A percentile compares a stretch with the other conserved stretches of the same genome.
Evolutionary conservation across 2,797 vertebrate species (phyloP).

Genomic region (Lindbergichthys nudifrons): DNA sequence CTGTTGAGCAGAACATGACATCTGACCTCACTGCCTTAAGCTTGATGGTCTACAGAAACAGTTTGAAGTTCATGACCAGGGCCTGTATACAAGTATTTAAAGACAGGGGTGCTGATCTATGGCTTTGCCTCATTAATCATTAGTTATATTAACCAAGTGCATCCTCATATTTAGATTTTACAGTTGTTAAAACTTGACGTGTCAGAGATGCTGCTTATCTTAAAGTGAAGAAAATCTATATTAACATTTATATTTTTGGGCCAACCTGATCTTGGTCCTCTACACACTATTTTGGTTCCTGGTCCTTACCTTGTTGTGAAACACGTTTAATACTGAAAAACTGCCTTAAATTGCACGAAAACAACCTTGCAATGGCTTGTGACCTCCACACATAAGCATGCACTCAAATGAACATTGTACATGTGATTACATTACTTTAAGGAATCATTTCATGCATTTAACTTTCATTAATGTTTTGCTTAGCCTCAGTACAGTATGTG

Average conservation of each 20-base stretch:
- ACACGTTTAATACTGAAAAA: not conserved
- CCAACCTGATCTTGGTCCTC: not conserved
- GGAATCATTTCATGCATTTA: not conserved
- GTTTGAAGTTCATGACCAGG: conserved; percentile 81
- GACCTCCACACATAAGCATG: not conserved
- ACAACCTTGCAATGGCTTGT: not conserved
- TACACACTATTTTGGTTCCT: not conserved
- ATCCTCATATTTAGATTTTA: not conserved
- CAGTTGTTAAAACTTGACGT: not conserved
- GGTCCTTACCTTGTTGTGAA: not conserved
- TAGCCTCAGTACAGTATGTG: not conserved
- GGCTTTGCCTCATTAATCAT: conserved; percentile 6
- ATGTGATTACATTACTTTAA: not conserved
- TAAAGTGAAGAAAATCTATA: not conserved
- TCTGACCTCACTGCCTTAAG: conserved; percentile 70
- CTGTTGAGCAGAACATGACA: conserved; percentile 74
- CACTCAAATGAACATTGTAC: not conserved
- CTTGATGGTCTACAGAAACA: conserved; percentile 62
- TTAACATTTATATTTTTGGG: not conserved
- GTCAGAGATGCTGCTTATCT: not conserved
- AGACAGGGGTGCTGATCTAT: not conserved
- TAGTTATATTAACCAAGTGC: not conserved
- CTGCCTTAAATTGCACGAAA: not conserved
- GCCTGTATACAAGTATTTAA: conserved; percentile 30
- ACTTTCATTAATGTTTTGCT: not conserved